Percentiles rank a stretch among this genome's conserved stretches.
Evolutionary conservation across 2,797 vertebrate genomes (phyloP).

Genomic region (Odontamblyopus lacepedii): DNA sequence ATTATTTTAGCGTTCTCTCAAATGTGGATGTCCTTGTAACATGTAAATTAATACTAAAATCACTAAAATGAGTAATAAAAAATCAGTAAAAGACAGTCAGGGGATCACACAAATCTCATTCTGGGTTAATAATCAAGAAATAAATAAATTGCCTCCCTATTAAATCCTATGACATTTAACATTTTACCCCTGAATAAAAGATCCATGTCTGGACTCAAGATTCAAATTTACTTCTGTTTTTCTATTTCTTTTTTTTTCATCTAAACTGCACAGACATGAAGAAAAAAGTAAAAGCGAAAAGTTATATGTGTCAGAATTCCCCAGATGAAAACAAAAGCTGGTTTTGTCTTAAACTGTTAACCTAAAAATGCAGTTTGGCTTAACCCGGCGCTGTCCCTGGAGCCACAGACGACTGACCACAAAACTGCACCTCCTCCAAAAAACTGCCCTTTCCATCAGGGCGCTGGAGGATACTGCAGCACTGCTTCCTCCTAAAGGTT

Average conservation of each 20-base stretch:
- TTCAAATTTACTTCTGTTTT: background rate
- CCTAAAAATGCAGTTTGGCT: constrained; percentile 42
- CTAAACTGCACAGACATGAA: constrained; percentile 35
- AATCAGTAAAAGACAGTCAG: too few relatives aligned
- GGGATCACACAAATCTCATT: too few relatives aligned
- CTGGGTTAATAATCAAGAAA: too few relatives aligned
- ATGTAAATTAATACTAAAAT: too few relatives aligned
- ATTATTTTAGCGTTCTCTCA: too few relatives aligned
- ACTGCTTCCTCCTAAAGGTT: too few relatives aligned
- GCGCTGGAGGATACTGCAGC: constrained; percentile 5
- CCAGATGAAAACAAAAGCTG: constrained; percentile 79
- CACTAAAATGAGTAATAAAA: too few relatives aligned
- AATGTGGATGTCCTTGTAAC: too few relatives aligned
- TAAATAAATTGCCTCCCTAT: too few relatives aligned
- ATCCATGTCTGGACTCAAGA: background rate
- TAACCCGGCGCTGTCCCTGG: background rate
- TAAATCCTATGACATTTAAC: too few relatives aligned
- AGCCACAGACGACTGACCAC: constrained; percentile 8
- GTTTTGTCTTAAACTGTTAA: constrained; percentile 77
- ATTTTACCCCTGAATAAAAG: background rate
- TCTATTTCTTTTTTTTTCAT: background rate
- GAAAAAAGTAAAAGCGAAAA: constrained; percentile 16
- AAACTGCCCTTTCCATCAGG: constrained; percentile 43
- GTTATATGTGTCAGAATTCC: constrained; percentile 75
- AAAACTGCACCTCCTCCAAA: constrained; percentile 27